Evolutionary conservation across 2,888 invertebrate genomes (phyloP).

Genomic region (Thalpophila matura): DNA sequence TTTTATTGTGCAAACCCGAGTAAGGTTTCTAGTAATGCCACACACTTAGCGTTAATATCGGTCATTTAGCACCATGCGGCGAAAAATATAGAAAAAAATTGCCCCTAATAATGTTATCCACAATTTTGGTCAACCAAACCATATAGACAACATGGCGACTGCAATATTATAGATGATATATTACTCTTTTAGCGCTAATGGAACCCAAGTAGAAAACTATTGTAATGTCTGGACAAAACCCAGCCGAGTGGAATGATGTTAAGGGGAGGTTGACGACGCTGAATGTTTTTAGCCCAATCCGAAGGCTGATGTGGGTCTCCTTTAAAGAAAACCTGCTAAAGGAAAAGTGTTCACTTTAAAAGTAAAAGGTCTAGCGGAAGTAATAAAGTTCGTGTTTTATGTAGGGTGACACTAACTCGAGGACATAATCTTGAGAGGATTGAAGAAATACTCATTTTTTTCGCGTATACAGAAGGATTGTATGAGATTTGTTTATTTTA

Average conservation of each 20-base stretch:
- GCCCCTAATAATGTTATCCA: constrained; percentile 6
- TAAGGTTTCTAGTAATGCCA: constrained; percentile 19
- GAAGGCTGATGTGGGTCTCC: constrained; percentile 18
- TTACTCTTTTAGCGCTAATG: constrained; percentile 59
- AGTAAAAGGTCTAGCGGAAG: constrained; percentile 21
- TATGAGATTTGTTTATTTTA: constrained; percentile 19
- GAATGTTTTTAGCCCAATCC: constrained; percentile 17
- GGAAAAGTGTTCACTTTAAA: constrained; percentile 39
- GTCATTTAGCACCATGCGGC: constrained; percentile 1
- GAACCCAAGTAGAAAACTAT: constrained; percentile 37
- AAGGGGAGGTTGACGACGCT: constrained; percentile 6
- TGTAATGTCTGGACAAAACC: constrained; percentile 26
- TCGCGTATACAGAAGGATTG: constrained; percentile 6
- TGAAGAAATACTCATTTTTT: constrained; percentile 15
- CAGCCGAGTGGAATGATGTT: constrained; percentile 24
- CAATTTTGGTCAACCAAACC: neutral
- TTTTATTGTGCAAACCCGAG: constrained; percentile 19
- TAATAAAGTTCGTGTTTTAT: constrained; percentile 45
- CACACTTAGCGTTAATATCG: constrained; percentile 18
- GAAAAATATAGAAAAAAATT: constrained; percentile 11
- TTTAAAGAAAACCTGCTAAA: constrained; percentile 19
- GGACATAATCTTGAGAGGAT: constrained; percentile 13
- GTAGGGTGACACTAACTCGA: constrained; percentile 23
- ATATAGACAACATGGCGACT: constrained; percentile 42
- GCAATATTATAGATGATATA: constrained; percentile 46